phyloP scores from a whole-genome alignment of 2,888 invertebrate species.

The Hybos culiciformis region DNA sequence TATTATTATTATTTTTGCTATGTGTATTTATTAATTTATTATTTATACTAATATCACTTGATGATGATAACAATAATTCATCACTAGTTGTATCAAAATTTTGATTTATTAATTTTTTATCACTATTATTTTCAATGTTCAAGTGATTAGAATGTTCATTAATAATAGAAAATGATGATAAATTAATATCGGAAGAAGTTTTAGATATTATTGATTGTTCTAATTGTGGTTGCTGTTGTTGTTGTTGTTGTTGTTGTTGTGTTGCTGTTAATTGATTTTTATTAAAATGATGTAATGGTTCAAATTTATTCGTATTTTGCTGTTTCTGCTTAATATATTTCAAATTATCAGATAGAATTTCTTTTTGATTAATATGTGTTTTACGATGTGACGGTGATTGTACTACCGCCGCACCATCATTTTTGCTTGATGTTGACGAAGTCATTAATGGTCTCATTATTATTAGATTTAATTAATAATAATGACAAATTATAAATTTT shows the following conservation, averaged over 20 bases:
- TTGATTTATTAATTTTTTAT: not conserved
- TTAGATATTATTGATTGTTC: not conserved
- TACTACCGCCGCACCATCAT: conserved; percentile 7
- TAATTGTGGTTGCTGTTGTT: not conserved
- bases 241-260: not conserved
- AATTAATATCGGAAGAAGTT: not conserved
- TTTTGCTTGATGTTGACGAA: conserved; percentile 8
- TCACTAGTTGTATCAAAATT: too few species aligned
- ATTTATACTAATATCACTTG: not conserved
- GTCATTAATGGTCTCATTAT: conserved; percentile 12
- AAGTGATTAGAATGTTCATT: not conserved
- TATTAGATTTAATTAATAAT: not conserved
- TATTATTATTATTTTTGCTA: not conserved
- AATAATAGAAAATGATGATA: not conserved
- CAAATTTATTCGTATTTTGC: not conserved
- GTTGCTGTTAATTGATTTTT: not conserved
- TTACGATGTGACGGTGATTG: conserved; percentile 5
- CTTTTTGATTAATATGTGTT: conserved; percentile 7
- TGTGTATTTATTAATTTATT: not conserved
- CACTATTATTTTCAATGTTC: not conserved
- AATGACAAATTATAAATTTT: too few species aligned
- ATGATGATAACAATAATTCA: not conserved
- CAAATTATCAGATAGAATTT: conserved; percentile 9
- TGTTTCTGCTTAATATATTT: not conserved
- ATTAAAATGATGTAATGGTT: not conserved